A percentile compares a stretch with the other conserved stretches of the same genome.
Evolutionary conservation across 2,797 vertebrate genomes (phyloP).

Genomic region (Pteropus rufus): DNA sequence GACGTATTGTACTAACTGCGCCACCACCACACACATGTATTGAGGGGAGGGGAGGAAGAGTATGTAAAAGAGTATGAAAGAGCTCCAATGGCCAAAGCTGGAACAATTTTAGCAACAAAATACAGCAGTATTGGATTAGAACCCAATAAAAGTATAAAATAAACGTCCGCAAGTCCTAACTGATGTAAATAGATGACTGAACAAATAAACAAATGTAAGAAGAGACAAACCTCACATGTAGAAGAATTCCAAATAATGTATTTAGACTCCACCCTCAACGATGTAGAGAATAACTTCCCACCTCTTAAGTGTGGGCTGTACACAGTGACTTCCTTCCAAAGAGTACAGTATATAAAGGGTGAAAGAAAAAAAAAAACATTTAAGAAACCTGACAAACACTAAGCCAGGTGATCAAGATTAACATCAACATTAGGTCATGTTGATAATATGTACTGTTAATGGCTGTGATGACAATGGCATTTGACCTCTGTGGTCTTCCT

Average conservation of each 20-base stretch:
- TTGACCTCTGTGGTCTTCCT: neutral
- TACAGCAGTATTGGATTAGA: neutral
- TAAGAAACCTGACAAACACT: neutral
- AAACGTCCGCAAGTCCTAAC: neutral
- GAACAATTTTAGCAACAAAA: neutral
- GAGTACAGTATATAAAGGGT: neutral
- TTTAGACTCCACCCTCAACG: neutral
- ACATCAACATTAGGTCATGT: neutral
- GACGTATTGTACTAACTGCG: neutral
- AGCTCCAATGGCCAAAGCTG: neutral
- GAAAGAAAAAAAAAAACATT: neutral
- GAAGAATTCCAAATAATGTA: neutral
- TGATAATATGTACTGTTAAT: neutral
- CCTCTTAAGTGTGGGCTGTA: neutral
- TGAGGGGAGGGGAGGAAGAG: too few relatives aligned
- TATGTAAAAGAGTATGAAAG: neutral
- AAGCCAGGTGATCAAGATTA: neutral
- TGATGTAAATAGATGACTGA: neutral
- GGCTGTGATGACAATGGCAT: neutral
- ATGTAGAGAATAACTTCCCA: neutral
- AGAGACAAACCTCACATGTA: neutral
- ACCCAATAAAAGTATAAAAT: neutral
- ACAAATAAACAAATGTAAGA: neutral
- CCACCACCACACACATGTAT: neutral
- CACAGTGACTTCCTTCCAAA: neutral